These are phyloP conservation scores for Hypsibius dujardini DNA, from an alignment of 1,140 invertebrate species.

Conservation along the genomic window DNA sequence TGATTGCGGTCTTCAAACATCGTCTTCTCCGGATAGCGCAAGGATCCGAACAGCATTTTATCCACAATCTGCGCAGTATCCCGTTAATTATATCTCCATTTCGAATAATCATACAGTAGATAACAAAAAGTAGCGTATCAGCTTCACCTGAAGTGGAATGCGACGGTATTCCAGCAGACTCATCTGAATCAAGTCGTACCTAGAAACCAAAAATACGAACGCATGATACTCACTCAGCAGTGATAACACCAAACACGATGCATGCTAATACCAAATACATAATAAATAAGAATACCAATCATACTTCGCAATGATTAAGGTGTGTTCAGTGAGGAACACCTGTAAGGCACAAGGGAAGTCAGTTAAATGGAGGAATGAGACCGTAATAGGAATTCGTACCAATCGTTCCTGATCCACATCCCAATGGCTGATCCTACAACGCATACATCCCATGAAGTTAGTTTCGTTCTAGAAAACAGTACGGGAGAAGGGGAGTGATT, in stretches of 20 bases:
- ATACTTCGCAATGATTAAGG: slow-evolving; percentile 8
- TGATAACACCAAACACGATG: no score
- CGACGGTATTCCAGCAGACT: neutral
- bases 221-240: no score
- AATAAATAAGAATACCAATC: no score
- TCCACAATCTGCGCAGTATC: neutral
- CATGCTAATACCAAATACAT: no score
- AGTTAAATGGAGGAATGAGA: no score
- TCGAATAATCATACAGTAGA: neutral
- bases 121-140: neutral
- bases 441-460: neutral
- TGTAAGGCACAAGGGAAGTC: no score
- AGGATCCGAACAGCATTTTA: neutral
- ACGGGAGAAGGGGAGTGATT: neutral
- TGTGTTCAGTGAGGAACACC: neutral
- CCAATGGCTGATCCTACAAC: slow-evolving; percentile 4
- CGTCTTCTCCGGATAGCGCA: neutral
- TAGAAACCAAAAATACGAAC: no score
- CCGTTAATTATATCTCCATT: neutral
- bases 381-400: neutral
- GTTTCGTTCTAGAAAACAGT: no score
- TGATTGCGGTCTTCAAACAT: slow-evolving; percentile 15
- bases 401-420: slow-evolving; percentile 14
- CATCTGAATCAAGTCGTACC: neutral
- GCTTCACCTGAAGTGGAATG: neutral